Evolutionary conservation across 2,888 invertebrate genomes (phyloP).

Genomic region (Parnassius apollo): DNA sequence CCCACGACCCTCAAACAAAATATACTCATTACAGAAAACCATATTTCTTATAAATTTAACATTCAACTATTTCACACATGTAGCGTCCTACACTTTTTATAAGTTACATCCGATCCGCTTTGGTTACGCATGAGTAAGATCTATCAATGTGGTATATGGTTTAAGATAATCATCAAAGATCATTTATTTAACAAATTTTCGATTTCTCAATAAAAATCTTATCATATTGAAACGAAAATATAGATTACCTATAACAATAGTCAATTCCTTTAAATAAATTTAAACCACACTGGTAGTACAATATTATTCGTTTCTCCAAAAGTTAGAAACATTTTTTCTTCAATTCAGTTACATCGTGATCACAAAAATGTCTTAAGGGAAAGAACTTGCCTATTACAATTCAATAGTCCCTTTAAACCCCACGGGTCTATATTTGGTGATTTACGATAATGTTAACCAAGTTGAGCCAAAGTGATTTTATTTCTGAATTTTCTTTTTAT

Average conservation of each 20-base stretch:
- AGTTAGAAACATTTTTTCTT: neutral
- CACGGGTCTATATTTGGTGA: constrained; percentile 11
- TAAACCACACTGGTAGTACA: neutral
- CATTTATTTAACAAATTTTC: too few relatives aligned
- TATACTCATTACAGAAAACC: too few relatives aligned
- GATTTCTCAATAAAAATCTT: too few relatives aligned
- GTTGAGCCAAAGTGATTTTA: constrained; percentile 10
- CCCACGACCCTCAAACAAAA: too few relatives aligned
- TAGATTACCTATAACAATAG: neutral
- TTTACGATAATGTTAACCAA: constrained; percentile 5
- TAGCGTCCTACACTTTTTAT: too few relatives aligned
- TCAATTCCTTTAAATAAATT: neutral
- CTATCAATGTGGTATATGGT: too few relatives aligned
- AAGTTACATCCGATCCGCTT: too few relatives aligned
- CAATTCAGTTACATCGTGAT: neutral
- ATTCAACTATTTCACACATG: too few relatives aligned
- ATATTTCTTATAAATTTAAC: too few relatives aligned
- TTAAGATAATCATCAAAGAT: too few relatives aligned
- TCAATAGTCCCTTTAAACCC: constrained; percentile 20
- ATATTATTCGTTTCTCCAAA: neutral
- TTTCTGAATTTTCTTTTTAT: neutral
- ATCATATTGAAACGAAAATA: neutral
- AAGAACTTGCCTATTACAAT: constrained; percentile 13
- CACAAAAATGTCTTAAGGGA: constrained; percentile 9
- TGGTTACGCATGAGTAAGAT: too few relatives aligned